Conservation (phyloP, 2,888 invertebrate species). For the Nymphalis polychloros region DNA sequence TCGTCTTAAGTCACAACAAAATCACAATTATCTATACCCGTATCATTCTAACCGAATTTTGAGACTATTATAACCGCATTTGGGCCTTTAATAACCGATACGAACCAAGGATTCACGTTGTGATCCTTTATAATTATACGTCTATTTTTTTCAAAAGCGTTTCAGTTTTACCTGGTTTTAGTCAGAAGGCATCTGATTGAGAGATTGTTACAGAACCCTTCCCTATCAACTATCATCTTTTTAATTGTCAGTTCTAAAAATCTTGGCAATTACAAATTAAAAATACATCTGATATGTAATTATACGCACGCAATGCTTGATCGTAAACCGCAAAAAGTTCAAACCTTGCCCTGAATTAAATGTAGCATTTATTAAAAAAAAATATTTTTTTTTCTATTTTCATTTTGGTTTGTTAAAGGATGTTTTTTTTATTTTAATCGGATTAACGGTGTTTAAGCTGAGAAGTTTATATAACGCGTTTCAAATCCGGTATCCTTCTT, state of each 20-base stretch:
- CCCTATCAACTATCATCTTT: slow-evolving; percentile 46
- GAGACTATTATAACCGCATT: slow-evolving; percentile 77
- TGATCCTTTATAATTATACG: slow-evolving; percentile 79
- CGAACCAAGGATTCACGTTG: slow-evolving; percentile 62
- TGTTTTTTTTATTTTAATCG: slow-evolving; percentile 6
- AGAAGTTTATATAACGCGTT: background rate
- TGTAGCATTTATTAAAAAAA: background rate
- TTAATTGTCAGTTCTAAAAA: slow-evolving; percentile 54
- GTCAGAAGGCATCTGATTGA: slow-evolving; percentile 63
- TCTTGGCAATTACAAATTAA: slow-evolving; percentile 42
- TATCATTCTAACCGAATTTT: slow-evolving; percentile 64
- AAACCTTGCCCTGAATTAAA: background rate
- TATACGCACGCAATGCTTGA: slow-evolving; percentile 41
- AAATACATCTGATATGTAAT: slow-evolving; percentile 37
- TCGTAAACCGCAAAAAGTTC: slow-evolving; percentile 22
- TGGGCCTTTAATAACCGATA: slow-evolving; percentile 73
- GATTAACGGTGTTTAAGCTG: slow-evolving; percentile 11
- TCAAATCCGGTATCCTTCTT: slow-evolving; percentile 5
- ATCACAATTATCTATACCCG: slow-evolving; percentile 55
- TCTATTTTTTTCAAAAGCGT: slow-evolving; percentile 59
- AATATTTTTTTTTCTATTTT: background rate
- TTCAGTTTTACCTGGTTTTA: slow-evolving; percentile 67
- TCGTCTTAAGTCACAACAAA: slow-evolving; percentile 54
- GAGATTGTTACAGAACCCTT: slow-evolving; percentile 59
- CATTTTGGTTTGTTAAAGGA: background rate